phyloP scores from a whole-genome alignment of 2,797 vertebrate genomes.

The Coregonus sp. region DNA sequence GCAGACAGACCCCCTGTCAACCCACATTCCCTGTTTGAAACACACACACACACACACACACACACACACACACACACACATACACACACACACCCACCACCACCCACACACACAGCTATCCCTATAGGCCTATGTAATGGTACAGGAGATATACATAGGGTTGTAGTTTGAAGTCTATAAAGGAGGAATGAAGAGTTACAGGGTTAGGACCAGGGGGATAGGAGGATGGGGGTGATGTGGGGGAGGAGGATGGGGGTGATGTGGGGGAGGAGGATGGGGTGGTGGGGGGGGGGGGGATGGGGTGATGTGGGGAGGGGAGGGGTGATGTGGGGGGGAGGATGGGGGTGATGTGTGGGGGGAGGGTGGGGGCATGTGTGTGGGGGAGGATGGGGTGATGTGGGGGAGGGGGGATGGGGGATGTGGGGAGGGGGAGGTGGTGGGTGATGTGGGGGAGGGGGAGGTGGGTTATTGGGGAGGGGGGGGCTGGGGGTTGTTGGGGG shows the following conservation, averaged over 20 bases:
- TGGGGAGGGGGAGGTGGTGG: background rate
- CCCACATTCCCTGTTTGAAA: conserved; percentile 2
- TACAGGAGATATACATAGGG: background rate
- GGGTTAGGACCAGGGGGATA: background rate
- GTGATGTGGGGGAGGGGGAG: background rate
- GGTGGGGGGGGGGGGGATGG: background rate
- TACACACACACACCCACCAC: background rate
- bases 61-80: conserved; percentile 33
- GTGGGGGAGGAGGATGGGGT: background rate
- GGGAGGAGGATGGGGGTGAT: background rate
- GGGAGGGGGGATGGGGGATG: too few species aligned
- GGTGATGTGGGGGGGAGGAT: background rate
- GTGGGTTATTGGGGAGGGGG: too few species aligned
- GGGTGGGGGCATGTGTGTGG: too few species aligned
- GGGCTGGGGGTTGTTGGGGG: background rate
- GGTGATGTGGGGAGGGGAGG: too few species aligned
- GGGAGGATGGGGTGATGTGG: too few species aligned
- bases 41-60: conserved; percentile 15
- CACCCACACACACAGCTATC: background rate
- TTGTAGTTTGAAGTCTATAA: conserved; percentile 5
- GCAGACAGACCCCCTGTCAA: background rate
- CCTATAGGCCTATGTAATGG: background rate
- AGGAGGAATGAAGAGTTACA: background rate
- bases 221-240: background rate
- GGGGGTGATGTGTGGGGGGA: too few species aligned